These are phyloP conservation scores for Mactromeris polynyma DNA, from an alignment of 2,888 invertebrate genomes.

Conservation along the genomic window DNA sequence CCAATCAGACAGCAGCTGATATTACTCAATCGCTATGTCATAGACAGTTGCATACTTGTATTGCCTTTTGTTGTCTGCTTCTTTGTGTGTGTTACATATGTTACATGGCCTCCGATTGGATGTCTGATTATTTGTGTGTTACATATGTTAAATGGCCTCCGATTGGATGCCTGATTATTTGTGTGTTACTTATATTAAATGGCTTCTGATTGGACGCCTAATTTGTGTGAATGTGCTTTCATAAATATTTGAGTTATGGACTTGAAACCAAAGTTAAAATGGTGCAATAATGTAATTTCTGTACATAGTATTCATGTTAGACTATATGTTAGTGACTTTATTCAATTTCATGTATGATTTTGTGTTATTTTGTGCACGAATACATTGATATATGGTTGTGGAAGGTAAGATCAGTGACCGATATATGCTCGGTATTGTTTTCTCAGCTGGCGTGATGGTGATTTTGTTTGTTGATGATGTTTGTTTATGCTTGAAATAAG, in stretches of 20 bases:
- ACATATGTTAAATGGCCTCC: background rate
- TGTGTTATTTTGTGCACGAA: constrained; percentile 13
- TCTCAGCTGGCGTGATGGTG: background rate
- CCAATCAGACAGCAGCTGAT: background rate
- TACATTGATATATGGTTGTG: background rate
- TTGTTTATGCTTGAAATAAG: constrained; percentile 20
- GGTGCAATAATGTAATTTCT: constrained; percentile 62
- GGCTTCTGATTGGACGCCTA: background rate
- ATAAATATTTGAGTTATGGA: constrained; percentile 32
- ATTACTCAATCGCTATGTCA: background rate
- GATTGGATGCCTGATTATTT: background rate
- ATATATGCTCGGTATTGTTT: background rate
- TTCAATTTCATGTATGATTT: constrained; percentile 26
- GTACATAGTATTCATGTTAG: constrained; percentile 43
- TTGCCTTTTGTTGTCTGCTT: background rate
- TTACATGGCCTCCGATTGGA: background rate
- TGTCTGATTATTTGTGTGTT: background rate
- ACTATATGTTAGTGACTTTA: constrained; percentile 34
- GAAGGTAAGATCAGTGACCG: background rate
- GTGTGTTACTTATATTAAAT: background rate
- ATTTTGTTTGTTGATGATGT: constrained; percentile 27
- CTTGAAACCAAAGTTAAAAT: constrained; percentile 64
- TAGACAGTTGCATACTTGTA: background rate
- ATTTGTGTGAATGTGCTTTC: constrained; percentile 12
- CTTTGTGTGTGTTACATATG: background rate